Conservation (phyloP, 2,113 vertebrate species). For the Numida meleagris region DNA sequence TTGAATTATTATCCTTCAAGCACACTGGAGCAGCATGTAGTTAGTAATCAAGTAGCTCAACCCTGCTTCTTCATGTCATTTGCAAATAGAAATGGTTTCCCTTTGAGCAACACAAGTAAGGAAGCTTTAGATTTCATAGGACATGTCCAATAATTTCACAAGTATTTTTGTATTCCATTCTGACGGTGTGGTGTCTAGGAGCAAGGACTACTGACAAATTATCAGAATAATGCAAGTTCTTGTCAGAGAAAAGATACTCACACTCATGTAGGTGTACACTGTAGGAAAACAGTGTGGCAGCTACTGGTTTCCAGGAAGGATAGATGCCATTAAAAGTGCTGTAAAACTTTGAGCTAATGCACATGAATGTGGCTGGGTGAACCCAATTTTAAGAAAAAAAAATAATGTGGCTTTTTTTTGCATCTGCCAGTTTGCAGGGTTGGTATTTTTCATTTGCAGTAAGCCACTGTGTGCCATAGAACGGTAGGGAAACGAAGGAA, state of each 20-base stretch:
- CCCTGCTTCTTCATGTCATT: background rate
- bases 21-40: background rate
- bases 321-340: background rate
- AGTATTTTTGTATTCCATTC: background rate
- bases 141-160: background rate
- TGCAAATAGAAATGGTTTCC: background rate
- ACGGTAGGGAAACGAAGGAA: background rate
- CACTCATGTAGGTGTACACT: no score
- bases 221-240: background rate
- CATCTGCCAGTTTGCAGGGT: background rate
- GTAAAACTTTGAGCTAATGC: background rate
- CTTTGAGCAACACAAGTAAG: fast-evolving
- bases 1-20: slow-evolving; percentile 11
- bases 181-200: background rate
- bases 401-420: background rate
- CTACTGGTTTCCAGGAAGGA: background rate
- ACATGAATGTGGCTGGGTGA: background rate
- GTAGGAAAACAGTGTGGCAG: background rate
- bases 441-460: background rate
- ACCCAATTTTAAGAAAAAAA: background rate
- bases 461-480: background rate
- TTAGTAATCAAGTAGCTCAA: background rate
- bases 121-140: background rate
- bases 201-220: background rate
- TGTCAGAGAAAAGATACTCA: background rate